Conservation (phyloP, 2,888 invertebrate species). For the Conops quadrifasciatus region DNA sequence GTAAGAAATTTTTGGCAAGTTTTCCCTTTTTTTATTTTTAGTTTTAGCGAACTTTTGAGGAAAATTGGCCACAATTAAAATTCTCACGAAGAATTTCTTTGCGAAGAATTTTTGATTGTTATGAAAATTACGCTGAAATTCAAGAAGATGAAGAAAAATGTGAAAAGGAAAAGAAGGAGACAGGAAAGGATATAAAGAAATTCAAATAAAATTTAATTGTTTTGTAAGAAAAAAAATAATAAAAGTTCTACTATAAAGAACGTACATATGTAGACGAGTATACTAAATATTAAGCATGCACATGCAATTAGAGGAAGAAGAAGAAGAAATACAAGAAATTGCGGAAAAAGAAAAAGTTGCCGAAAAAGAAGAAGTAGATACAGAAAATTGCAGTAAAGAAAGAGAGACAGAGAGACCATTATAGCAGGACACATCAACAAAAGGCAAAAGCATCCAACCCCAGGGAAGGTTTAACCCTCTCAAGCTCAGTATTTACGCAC, state of each 20-base stretch:
- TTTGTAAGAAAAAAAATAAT: too few relatives aligned
- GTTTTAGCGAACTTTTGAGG: background rate
- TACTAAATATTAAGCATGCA: background rate
- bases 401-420: background rate
- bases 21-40: too few relatives aligned
- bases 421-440: too few relatives aligned
- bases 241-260: too few relatives aligned
- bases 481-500: too few relatives aligned
- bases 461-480: too few relatives aligned
- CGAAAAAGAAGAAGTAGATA: background rate
- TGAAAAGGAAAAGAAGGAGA: background rate
- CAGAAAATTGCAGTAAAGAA: background rate
- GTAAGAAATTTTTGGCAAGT: too few relatives aligned
- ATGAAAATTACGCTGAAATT: background rate
- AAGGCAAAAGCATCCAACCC: too few relatives aligned
- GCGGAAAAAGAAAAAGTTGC: background rate
- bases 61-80: background rate
- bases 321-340: background rate
- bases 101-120: background rate
- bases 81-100: background rate
- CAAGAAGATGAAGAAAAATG: background rate
- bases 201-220: background rate
- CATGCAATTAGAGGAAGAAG: background rate
- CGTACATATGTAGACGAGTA: too few relatives aligned
- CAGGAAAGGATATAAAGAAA: background rate